phyloP scores from a whole-genome alignment of 2,888 invertebrate genomes.

The Tipula vernalis region DNA sequence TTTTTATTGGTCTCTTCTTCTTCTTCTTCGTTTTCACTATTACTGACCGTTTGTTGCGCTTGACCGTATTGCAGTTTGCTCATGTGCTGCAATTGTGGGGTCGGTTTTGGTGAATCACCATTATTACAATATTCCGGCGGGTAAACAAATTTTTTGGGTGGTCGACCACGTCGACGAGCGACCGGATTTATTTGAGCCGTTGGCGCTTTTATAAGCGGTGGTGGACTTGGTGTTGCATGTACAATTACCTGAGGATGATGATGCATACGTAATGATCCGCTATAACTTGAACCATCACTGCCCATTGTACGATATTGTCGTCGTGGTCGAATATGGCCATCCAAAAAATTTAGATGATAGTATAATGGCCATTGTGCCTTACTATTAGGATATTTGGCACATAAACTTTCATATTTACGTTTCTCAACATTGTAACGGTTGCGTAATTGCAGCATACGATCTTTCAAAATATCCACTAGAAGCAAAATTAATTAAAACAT shows the following conservation, averaged over 20 bases:
- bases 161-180: not conserved
- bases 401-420: constrained; percentile 27
- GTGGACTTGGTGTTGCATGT: not conserved
- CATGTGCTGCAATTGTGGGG: not conserved
- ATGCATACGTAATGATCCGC: constrained; percentile 20
- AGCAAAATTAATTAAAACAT: constrained; percentile 5
- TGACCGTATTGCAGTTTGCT: not conserved
- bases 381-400: constrained; percentile 23
- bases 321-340: constrained; percentile 32
- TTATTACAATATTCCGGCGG: not conserved
- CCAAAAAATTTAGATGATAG: constrained; percentile 31
- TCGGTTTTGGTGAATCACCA: not conserved
- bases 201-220: not conserved
- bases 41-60: not conserved
- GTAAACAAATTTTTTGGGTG: not conserved
- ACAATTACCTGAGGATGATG: constrained; percentile 8
- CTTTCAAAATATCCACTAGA: constrained; percentile 31
- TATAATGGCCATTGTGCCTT: constrained; percentile 34
- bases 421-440: constrained; percentile 37
- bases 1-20: not conserved
- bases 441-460: constrained; percentile 34
- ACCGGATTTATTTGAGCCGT: not conserved
- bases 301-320: constrained; percentile 27
- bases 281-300: constrained; percentile 14
- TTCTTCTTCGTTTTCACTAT: not conserved